These are phyloP conservation scores for Papilio gigon DNA, from an alignment of 2,888 invertebrate genomes.

Conservation along the genomic window DNA sequence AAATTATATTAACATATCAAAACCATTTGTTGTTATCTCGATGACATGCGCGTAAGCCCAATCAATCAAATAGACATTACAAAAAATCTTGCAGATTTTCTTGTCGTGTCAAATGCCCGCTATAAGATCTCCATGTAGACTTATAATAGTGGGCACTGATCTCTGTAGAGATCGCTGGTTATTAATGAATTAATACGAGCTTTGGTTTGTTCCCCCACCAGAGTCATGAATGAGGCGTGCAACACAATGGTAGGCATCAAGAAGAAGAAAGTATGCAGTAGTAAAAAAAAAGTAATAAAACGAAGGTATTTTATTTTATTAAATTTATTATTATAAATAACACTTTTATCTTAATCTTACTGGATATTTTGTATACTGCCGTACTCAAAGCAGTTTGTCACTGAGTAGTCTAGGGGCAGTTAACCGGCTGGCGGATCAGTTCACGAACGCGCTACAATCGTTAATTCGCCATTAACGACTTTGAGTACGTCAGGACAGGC, in stretches of 20 bases:
- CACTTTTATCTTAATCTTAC: not conserved
- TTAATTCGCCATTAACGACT: not conserved
- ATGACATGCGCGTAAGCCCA: not conserved
- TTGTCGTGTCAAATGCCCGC: not conserved
- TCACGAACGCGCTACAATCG: no score
- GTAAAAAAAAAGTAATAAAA: not conserved
- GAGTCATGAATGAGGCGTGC: no score
- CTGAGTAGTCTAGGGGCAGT: no score
- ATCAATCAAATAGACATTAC: slow-evolving; percentile 15
- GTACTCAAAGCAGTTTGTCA: not conserved
- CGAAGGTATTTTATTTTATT: not conserved
- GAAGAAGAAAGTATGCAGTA: not conserved
- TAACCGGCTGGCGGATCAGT: no score
- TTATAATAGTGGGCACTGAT: no score
- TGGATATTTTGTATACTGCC: not conserved
- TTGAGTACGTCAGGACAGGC: not conserved
- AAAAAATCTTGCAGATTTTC: not conserved
- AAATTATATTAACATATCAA: slow-evolving; percentile 27
- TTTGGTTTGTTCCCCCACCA: no score
- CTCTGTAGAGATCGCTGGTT: no score
- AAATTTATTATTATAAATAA: not conserved
- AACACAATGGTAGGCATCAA: no score
- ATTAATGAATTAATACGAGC: no score
- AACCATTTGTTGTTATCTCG: not conserved
- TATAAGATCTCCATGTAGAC: not conserved